A percentile compares a stretch with the other conserved stretches of the same genome.
Evolutionary conservation across 2,888 invertebrate species (phyloP).

Genomic region (Cheilosia urbana): DNA sequence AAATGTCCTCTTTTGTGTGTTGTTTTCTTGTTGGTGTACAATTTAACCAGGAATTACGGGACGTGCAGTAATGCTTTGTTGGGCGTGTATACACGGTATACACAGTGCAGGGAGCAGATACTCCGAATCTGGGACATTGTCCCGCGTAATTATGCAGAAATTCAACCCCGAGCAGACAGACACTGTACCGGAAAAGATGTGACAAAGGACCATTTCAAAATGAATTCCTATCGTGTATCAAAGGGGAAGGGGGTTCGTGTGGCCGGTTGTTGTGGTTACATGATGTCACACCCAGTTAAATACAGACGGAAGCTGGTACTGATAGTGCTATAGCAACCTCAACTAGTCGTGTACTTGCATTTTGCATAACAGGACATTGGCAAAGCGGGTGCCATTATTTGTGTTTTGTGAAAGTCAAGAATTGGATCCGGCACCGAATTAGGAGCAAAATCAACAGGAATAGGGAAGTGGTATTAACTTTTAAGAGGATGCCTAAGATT

Average conservation of each 20-base stretch:
- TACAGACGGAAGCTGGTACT: neutral
- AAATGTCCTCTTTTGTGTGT: constrained; percentile 23
- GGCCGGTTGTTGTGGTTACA: too few species aligned
- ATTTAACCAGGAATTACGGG: constrained; percentile 28
- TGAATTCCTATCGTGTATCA: constrained; percentile 16
- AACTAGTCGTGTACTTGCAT: neutral
- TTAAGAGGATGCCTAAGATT: too few species aligned
- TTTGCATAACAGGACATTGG: neutral
- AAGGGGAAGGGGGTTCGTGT: neutral
- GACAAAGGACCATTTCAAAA: constrained; percentile 5
- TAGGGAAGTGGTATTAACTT: too few species aligned
- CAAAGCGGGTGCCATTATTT: too few species aligned
- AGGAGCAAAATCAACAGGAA: too few species aligned
- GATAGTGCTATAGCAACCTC: neutral
- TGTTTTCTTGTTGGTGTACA: constrained; percentile 25
- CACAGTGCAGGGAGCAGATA: neutral
- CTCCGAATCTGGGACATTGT: constrained; percentile 11
- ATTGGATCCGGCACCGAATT: too few species aligned
- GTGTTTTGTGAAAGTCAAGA: too few species aligned
- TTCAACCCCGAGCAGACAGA: neutral
- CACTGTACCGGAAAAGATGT: neutral
- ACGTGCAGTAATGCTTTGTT: constrained; percentile 25
- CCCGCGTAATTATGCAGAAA: constrained; percentile 32
- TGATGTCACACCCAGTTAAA: neutral
- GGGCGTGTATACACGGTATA: neutral